Evolutionary conservation across 2,888 invertebrate species (phyloP), one percentile per base, ranked within the genome.

Genomic region (Gryllus longicercus): DNA sequence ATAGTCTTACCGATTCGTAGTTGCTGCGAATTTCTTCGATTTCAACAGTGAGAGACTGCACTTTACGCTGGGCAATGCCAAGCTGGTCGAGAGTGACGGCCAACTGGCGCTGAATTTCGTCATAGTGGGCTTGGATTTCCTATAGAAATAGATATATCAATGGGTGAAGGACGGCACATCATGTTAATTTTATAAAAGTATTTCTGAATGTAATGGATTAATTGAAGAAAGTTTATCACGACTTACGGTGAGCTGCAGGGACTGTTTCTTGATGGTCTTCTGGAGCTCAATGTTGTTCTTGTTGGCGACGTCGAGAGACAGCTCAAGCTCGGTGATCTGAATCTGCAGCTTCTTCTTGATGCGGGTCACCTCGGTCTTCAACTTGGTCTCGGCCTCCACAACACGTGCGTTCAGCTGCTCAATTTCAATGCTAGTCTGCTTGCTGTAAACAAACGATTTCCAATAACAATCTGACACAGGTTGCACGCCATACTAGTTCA

Each of bases 301-400:
- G 92, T 99, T 98, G 90, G 97, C 96, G 85, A 97, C 96, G 89
- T 98, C 98, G 88, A 99, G 92, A 80, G 96, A 95, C 91, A 98
- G 92, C 88, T 98, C 98, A 86, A 98, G 90, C 88, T 98, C 98
- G 85, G 97, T 97, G 89, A 98, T 98, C 87, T 96, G 96, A 87
- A 97, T 95, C 90, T 97, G 97, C 88, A 97, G 91, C 95, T 98
- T 98, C 96, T 98, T 98, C 94, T 98, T 98, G 90, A 98, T 95
- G 89, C 98, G 96, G 84, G 93, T 92, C 81, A 98, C 96, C 89
- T 98, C 98, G 85, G 96, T 94, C 92, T 97, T 97, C 88, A 98
- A 91, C 88, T 93, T 96, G 84, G 96, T 96, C 90, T 98, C 98
- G 83, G 97, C 97, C 87, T 98, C 98, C 83, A 96, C 95, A 84